Base-by-base conservation (phyloP, 1,140 invertebrate genomes). In the Hypothenemus hampei region DNA sequence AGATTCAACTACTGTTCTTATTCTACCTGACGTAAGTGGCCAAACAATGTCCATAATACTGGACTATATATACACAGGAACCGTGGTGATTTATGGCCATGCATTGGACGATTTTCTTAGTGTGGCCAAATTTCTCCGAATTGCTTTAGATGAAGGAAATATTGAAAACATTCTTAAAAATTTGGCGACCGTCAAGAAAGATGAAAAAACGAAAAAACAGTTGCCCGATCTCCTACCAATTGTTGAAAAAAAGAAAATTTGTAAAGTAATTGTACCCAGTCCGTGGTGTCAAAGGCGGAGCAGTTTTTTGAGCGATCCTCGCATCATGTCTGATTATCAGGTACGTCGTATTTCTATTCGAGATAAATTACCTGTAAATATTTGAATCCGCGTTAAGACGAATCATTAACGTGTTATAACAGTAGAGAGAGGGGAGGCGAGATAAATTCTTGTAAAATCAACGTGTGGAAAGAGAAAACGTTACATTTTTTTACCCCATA, bases 21-120 rank as follows among this genome's bases (percentile, higher is more conserved):
- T 71, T 10, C 61, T 71, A 13, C 68, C 69, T 1, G 68, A 71
- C 36, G 48, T 70, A 3, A 53, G 36, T 26, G 55, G 57, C 10
- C 63, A 49, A 11, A 65, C 58, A 16, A 71, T 71, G 68, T 63
- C 68, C 7, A 22, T 61, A n/a, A 59, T 71, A n/a, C 50, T 71
- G n/a, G 68, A 71, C 35, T 71, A 71, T 48, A 69, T 71, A 24
- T 71, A 71, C 52, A 70, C 62, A 7, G 69, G 69, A 22, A 64
- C 52, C 23, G 62, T 63, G 11, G 46, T 61, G 10, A 35, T 71
- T 18, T 60, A 59, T 18, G 58, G 60, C 10, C 51, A 63, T 37
- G 50, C 58, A 11, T 41, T 70, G 29, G 20, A 54, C 20, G 68
- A 70, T n/a, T 70, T 71, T 43, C 35, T 69, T 1, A 45, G 50